Percentiles rank a stretch among this genome's conserved stretches.
Evolutionary conservation across 2,113 vertebrate species (phyloP).

Genomic region (Procavia capensis): DNA sequence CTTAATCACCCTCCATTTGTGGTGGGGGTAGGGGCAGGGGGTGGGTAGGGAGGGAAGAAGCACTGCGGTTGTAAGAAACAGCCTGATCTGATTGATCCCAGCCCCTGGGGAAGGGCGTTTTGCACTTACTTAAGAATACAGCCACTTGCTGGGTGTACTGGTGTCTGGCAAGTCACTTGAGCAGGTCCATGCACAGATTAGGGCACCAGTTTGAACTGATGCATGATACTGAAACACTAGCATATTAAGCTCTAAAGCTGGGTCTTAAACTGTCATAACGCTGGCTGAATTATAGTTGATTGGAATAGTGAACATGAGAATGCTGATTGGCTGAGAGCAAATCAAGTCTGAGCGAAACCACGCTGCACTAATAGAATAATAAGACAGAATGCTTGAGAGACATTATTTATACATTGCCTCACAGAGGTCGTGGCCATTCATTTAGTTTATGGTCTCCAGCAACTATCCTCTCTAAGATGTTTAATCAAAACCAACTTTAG

Average conservation of each 20-base stretch:
- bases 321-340: conserved; percentile 47
- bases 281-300: conserved; percentile 68
- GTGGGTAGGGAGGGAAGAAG: not conserved
- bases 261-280: conserved; percentile 44
- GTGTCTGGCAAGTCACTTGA: conserved; percentile 42
- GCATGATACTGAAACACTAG: conserved; percentile 17
- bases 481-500: conserved; percentile 27
- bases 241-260: conserved; percentile 47
- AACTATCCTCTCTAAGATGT: conserved; percentile 5
- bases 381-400: conserved; percentile 48
- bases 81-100: conserved; percentile 67
- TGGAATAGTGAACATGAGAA: not conserved
- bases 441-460: not conserved
- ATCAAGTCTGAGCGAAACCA: conserved; percentile 61
- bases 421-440: conserved; percentile 44
- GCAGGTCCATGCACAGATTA: conserved; percentile 34
- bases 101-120: conserved; percentile 45
- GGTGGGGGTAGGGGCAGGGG: not conserved
- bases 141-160: conserved; percentile 35
- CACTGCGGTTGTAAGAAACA: conserved; percentile 1
- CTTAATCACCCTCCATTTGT: not conserved
- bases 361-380: not conserved
- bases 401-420: conserved; percentile 38
- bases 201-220: not conserved
- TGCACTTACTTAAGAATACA: conserved; percentile 73